These are phyloP conservation scores for Zeugodacus cucurbitae DNA, from an alignment of 1,140 invertebrate species.

Conservation along the genomic window DNA sequence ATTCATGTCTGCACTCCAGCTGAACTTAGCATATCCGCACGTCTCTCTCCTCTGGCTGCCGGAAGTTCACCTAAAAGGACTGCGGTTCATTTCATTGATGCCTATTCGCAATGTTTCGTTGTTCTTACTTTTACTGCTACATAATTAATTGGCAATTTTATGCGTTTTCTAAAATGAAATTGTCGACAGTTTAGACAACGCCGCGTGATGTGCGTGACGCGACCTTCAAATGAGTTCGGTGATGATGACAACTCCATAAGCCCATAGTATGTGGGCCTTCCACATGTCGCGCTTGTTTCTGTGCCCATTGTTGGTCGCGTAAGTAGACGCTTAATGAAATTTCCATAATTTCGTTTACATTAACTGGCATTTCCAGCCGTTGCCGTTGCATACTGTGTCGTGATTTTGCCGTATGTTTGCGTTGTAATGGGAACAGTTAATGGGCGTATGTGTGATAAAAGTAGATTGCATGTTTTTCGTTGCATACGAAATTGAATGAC, in stretches of 20 bases:
- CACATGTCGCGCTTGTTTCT: background rate
- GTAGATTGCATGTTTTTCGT: constrained; percentile 3
- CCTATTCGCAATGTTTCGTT: background rate
- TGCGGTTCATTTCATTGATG: background rate
- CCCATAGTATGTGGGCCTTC: background rate
- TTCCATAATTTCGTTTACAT: constrained; percentile 22
- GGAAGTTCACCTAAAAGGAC: too few species aligned
- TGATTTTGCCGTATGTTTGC: background rate
- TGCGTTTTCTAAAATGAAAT: constrained; percentile 35
- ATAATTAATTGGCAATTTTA: constrained; percentile 31
- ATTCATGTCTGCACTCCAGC: background rate
- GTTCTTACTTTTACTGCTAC: background rate
- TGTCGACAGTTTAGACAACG: constrained; percentile 31
- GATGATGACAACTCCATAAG: background rate
- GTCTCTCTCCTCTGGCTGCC: background rate
- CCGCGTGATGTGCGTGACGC: constrained; percentile 3
- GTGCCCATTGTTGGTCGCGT: background rate
- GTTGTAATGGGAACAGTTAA: background rate
- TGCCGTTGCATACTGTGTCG: background rate
- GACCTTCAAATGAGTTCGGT: background rate
- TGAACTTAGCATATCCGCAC: background rate
- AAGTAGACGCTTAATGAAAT: constrained; percentile 26
- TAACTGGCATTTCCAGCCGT: background rate
- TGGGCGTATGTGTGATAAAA: constrained; percentile 36
- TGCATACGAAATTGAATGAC: constrained; percentile 18